Conservation (phyloP, 2,888 invertebrate species). For the Leptinotarsa haldemani region DNA sequence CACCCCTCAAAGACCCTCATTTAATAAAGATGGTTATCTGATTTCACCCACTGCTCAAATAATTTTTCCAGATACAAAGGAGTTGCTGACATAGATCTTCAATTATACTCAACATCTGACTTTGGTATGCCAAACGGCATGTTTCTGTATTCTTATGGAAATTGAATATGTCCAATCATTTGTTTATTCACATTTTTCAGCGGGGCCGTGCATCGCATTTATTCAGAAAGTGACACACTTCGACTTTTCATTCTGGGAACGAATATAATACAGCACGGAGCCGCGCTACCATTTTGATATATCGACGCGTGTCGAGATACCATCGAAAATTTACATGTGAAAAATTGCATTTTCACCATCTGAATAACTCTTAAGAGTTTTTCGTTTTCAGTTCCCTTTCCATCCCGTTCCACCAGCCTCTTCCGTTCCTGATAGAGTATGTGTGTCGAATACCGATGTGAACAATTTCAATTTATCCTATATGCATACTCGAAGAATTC, state of each 20-base stretch:
- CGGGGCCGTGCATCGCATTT: conserved; percentile 9
- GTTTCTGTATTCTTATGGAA: conserved; percentile 14
- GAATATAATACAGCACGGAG: conserved; percentile 34
- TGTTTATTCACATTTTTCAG: conserved; percentile 23
- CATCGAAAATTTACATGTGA: conserved; percentile 50
- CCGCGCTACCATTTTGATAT: conserved; percentile 42
- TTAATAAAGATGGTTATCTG: too few relatives aligned
- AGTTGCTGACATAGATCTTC: not conserved
- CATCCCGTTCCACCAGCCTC: conserved; percentile 27
- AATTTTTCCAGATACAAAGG: too few relatives aligned
- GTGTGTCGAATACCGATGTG: conserved; percentile 49
- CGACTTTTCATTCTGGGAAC: conserved; percentile 37
- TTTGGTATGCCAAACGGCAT: not conserved
- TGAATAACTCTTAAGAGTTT: conserved; percentile 48
- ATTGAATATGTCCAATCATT: conserved; percentile 21
- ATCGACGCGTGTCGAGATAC: conserved; percentile 47
- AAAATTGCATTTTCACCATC: conserved; percentile 52
- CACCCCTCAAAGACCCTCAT: too few relatives aligned
- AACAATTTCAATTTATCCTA: conserved; percentile 46
- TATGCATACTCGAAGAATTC: not conserved
- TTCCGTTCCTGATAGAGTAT: conserved; percentile 35
- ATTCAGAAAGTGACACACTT: conserved; percentile 16
- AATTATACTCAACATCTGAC: not conserved
- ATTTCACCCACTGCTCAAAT: too few relatives aligned
- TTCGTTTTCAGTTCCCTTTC: conserved; percentile 36